phyloP scores from a whole-genome alignment of 2,113 vertebrate species.

The Alligator sinensis region DNA sequence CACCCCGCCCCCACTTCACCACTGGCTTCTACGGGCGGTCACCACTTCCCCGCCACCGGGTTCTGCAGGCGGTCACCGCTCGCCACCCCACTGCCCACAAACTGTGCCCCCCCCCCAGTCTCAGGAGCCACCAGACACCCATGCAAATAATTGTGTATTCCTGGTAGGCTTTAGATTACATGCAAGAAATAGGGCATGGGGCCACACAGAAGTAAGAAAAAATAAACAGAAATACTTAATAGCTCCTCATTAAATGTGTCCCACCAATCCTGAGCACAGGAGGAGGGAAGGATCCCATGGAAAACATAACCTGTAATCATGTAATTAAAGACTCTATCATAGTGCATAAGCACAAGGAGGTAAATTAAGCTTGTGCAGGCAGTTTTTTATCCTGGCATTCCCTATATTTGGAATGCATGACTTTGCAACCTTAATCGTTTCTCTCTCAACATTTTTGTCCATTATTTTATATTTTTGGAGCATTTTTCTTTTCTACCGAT shows the following conservation, averaged over 20 bases:
- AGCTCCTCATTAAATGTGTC: fast-evolving
- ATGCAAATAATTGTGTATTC: neutral
- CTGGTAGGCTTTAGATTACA: neutral
- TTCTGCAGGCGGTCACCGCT: no score
- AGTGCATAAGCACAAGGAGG: neutral
- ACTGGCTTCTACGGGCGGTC: no score
- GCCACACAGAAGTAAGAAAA: neutral
- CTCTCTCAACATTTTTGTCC: conserved; percentile 3
- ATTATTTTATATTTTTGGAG: neutral
- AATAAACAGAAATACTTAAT: neutral
- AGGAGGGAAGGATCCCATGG: neutral
- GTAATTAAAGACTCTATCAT: neutral
- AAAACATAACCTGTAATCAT: neutral
- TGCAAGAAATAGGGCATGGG: neutral
- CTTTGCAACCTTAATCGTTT: conserved; percentile 14
- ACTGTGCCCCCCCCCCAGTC: no score
- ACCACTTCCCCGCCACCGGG: no score
- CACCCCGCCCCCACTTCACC: no score
- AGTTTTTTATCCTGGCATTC: conserved; percentile 21
- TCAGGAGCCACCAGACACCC: no score
- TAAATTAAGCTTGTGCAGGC: neutral
- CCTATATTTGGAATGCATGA: neutral
- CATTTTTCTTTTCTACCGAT: neutral
- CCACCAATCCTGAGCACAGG: neutral
- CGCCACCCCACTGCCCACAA: no score